These are phyloP conservation scores for Lithophane semibrunnea DNA, from an alignment of 2,888 invertebrate genomes.

Conservation along the genomic window DNA sequence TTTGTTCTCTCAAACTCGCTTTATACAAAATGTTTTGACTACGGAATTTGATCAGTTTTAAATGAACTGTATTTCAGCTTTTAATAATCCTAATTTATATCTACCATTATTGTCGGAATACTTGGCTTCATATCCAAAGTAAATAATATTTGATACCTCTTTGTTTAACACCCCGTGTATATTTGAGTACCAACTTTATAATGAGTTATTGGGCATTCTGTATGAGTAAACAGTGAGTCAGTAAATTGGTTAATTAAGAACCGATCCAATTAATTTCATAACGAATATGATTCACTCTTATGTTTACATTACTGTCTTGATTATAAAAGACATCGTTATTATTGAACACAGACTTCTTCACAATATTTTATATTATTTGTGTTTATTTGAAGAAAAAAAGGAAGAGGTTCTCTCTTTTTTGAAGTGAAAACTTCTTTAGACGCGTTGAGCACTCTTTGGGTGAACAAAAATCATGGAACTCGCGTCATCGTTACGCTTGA, in stretches of 20 bases:
- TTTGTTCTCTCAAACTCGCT: not conserved
- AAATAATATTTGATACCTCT: conserved; percentile 11
- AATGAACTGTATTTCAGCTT: not conserved
- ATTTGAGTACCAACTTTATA: not conserved
- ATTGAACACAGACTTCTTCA: not conserved
- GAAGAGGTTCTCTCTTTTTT: too few relatives aligned
- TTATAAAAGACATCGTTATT: not conserved
- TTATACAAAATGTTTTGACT: conserved; percentile 2
- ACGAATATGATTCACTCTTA: conserved; percentile 1
- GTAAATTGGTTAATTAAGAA: not conserved
- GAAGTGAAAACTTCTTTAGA: too few relatives aligned
- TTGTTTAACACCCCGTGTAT: conserved; percentile 1
- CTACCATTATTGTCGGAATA: conserved; percentile 14
- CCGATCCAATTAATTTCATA: not conserved
- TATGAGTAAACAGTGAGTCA: conserved; percentile 2
- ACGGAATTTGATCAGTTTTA: not conserved
- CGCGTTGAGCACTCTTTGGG: too few relatives aligned
- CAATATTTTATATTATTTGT: not conserved
- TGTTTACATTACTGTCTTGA: not conserved
- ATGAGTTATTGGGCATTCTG: not conserved
- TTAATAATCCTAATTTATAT: conserved; percentile 25
- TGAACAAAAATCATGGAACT: too few relatives aligned
- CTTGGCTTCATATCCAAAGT: conserved; percentile 13
- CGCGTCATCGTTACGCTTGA: too few relatives aligned
- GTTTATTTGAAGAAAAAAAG: too few relatives aligned